A percentile compares a stretch with the other conserved stretches of the same genome.
Conservation (phyloP, 2,888 invertebrate genomes). For the Pollenia angustigena region DNA sequence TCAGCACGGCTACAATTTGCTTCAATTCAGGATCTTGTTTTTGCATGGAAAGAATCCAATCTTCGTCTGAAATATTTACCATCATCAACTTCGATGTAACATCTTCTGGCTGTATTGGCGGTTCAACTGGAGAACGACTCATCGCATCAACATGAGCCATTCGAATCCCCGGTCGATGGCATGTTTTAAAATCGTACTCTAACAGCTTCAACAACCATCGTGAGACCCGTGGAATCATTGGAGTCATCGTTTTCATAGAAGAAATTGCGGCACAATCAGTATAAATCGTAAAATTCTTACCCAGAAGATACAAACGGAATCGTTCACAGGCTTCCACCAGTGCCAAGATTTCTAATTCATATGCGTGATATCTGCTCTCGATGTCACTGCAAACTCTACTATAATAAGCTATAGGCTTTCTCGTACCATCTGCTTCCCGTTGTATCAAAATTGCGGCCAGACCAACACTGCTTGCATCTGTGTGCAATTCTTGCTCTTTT, state of each 20-base stretch:
- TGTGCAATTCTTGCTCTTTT: conserved; percentile 76
- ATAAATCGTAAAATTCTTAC: conserved; percentile 51
- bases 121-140: conserved; percentile 73
- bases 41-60: conserved; percentile 58
- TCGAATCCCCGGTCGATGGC: conserved; percentile 73
- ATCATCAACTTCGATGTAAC: conserved; percentile 55
- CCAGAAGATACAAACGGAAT: conserved; percentile 76
- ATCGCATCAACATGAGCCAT: conserved; percentile 80
- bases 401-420: conserved; percentile 78
- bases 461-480: conserved; percentile 79
- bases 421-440: conserved; percentile 23
- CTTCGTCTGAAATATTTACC: conserved; percentile 45
- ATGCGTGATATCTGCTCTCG: conserved; percentile 17
- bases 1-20: conserved; percentile 34
- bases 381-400: conserved; percentile 76
- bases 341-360: conserved; percentile 82
- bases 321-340: conserved; percentile 77
- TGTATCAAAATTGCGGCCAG: conserved; percentile 80
- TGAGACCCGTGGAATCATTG: conserved; percentile 75
- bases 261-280: conserved; percentile 79
- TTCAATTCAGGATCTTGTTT: conserved; percentile 58
- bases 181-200: conserved; percentile 70
- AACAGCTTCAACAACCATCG: conserved; percentile 76
- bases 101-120: conserved; percentile 47
- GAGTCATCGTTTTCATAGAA: conserved; percentile 76